Conservation (phyloP, 1,140 invertebrate species). For the Riptortus pedestris region DNA sequence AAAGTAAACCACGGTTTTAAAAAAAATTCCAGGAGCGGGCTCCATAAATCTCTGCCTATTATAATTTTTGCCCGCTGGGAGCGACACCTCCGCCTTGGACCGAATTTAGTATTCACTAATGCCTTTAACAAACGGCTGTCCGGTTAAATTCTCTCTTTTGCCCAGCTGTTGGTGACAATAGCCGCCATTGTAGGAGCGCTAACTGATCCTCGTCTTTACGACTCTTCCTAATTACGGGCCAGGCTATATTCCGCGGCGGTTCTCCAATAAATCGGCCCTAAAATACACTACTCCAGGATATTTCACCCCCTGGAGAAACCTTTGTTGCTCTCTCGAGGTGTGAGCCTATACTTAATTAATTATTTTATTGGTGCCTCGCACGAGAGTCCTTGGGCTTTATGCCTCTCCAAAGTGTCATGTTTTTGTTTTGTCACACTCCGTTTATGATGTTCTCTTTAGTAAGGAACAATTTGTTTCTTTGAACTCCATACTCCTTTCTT, state of each 20-base stretch:
- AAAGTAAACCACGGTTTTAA: too few species aligned
- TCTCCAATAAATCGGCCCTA: constrained; percentile 3
- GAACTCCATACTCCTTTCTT: not conserved
- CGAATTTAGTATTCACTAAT: constrained; percentile 2
- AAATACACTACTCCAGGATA: constrained; percentile 5
- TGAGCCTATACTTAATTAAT: constrained; percentile 6
- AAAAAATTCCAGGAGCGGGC: too few species aligned
- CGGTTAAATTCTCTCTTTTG: not conserved
- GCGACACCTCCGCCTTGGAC: too few species aligned
- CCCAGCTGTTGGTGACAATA: not conserved
- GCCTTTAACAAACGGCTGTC: constrained; percentile 1
- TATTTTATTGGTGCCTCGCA: not conserved
- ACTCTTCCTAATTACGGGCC: constrained; percentile 7
- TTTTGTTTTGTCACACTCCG: too few species aligned
- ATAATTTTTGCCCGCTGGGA: constrained; percentile 10
- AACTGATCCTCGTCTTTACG: constrained; percentile 3
- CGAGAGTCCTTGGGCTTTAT: constrained; percentile 4
- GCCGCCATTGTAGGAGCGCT: constrained; percentile 1
- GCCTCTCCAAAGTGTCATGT: not conserved
- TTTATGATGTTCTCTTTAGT: not conserved
- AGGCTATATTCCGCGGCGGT: not conserved
- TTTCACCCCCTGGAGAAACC: not conserved
- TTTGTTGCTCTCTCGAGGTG: not conserved
- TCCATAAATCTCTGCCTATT: too few species aligned
- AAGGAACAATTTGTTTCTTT: not conserved